Evolutionary conservation across 2,888 invertebrate genomes (phyloP), one percentile per base, ranked within the genome.

Genomic region (Aporophyla nigra): DNA sequence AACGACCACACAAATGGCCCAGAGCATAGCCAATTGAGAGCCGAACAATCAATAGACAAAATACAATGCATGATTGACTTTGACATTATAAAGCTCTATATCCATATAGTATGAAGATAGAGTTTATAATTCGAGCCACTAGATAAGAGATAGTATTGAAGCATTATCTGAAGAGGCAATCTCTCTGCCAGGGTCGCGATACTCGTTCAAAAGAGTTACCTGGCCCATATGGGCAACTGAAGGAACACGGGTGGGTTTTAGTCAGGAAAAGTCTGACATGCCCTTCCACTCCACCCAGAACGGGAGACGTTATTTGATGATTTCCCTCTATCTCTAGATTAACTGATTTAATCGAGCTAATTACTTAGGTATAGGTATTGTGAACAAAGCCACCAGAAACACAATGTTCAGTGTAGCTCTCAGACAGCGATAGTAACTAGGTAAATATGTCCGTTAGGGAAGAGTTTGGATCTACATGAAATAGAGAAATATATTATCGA

Each of bases 51-150:
- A 27, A 70, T 62, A 24, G 9, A 4, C n/a, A 71, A 12, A n/a
- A 68, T 33, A 54, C 72, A 65, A 69, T 56, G 6, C 24, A 56
- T 78, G 58, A 78, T 65, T 78, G 65, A 78, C 72, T 65, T 79
- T 65, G 24, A 65, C n/a, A 65, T 78, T 65, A 79, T 21, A 33
- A n/a, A 24, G 14, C 62, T 46, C 33, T 6, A 58, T 33, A 24
- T 51, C 62, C 16, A 5, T 71, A 16, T 33, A 33, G 33, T 2
- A 33, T 33, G 33, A 3, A 33, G 1, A 33, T 33, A 33, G 33
- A 33, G 33, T 3, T 33, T 33, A 43, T 71, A 62, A 33, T 27
- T 76, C 49, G 7, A 71, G 14, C 14, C 27, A 70, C 43, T 24
- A 46, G 24, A 65, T 33, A 51, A 2, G 54, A 61, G 5, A 56